Conservation (phyloP, 2,888 invertebrate genomes). For the Xestia sexstrigata region DNA sequence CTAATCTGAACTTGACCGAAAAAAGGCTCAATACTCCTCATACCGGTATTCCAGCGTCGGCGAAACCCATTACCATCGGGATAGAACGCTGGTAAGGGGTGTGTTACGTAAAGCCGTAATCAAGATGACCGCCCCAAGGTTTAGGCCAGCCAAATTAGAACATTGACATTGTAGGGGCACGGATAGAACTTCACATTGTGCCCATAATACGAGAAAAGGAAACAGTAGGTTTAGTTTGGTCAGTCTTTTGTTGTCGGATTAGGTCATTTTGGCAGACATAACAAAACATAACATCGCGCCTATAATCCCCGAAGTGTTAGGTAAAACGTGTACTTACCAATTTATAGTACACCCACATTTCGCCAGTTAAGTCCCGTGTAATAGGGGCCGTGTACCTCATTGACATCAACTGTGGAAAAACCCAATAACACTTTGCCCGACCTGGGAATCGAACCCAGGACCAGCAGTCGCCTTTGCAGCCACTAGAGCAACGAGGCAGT, state of each 20-base stretch:
- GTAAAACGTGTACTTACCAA: no score
- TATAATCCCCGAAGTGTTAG: no score
- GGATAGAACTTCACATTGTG: constrained; percentile 70
- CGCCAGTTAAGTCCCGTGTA: no score
- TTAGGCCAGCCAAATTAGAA: constrained; percentile 52
- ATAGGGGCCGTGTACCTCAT: no score
- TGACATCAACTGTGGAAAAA: no score
- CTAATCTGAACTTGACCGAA: constrained; percentile 35
- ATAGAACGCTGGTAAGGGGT: constrained; percentile 15
- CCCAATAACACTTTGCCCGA: no score
- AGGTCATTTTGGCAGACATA: no score
- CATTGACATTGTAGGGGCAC: constrained; percentile 72
- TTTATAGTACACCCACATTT: no score
- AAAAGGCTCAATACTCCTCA: constrained; percentile 11
- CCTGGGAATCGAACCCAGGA: no score
- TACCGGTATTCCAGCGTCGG: constrained; percentile 35
- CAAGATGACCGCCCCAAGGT: constrained; percentile 64
- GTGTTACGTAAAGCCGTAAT: constrained; percentile 52
- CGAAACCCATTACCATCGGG: constrained; percentile 32
- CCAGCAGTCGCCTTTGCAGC: no score
- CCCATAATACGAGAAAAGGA: constrained; percentile 13
- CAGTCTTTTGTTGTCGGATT: neutral
- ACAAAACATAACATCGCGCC: no score
- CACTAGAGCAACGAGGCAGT: no score
- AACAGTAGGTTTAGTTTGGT: constrained; percentile 37